Conservation (phyloP, 1,140 invertebrate genomes). For the Bombus superbus region DNA sequence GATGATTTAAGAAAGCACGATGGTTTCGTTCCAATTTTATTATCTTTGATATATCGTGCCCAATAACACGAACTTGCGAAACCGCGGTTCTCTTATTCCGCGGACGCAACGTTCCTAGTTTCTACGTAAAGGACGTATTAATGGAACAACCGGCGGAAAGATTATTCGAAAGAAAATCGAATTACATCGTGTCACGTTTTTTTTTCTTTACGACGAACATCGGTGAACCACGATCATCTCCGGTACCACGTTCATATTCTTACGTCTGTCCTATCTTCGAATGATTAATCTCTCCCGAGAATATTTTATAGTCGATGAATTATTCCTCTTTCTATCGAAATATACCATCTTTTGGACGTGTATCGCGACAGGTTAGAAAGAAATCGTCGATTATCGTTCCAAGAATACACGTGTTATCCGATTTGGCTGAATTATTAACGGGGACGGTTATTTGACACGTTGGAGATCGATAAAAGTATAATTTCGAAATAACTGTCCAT, state of each 20-base stretch:
- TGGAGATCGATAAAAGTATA: slow-evolving; percentile 19
- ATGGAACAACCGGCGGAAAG: not conserved
- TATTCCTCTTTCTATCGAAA: not conserved
- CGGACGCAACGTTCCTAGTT: not conserved
- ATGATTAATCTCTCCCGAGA: no score
- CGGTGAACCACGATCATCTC: not conserved
- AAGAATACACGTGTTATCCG: not conserved
- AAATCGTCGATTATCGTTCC: not conserved
- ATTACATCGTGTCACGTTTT: no score
- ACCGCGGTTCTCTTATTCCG: slow-evolving; percentile 34
- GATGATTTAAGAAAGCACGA: slow-evolving; percentile 24
- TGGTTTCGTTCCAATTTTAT: slow-evolving; percentile 11
- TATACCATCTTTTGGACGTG: not conserved
- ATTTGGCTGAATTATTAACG: not conserved
- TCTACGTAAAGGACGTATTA: not conserved
- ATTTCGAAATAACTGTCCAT: slow-evolving; percentile 28
- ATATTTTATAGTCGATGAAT: not conserved
- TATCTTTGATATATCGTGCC: slow-evolving; percentile 31
- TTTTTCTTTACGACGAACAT: not conserved
- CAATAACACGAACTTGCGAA: slow-evolving; percentile 31
- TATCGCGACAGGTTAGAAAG: not conserved
- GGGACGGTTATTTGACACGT: not conserved
- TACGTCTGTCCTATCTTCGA: not conserved
- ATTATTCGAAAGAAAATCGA: not conserved
- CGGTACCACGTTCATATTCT: not conserved